Evolutionary conservation across 2,888 invertebrate species (phyloP).

Genomic region (Volucella zonaria): DNA sequence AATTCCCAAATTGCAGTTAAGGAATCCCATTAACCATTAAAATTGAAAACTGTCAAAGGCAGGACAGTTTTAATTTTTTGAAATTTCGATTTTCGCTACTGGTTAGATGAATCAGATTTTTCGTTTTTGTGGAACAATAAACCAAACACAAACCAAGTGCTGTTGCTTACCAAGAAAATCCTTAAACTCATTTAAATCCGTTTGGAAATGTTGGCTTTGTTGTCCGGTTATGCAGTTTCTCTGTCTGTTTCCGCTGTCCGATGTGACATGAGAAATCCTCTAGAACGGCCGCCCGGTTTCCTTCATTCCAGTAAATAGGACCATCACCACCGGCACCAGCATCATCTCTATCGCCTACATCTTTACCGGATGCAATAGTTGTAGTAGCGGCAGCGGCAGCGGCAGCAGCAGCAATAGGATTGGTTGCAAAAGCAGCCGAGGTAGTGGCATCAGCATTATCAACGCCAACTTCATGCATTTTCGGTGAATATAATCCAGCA

Average conservation of each 20-base stretch:
- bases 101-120: not conserved
- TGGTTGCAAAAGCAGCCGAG: slow-evolving; percentile 21
- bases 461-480: slow-evolving; percentile 61
- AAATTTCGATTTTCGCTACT: too few species aligned
- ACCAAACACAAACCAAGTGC: slow-evolving; percentile 9
- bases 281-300: slow-evolving; percentile 19
- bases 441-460: slow-evolving; percentile 47
- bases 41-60: too few species aligned
- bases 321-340: slow-evolving; percentile 63
- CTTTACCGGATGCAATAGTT: not conserved
- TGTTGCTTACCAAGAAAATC: slow-evolving; percentile 63
- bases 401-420: slow-evolving; percentile 11
- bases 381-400: slow-evolving; percentile 11
- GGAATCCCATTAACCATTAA: too few species aligned
- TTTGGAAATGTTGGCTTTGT: slow-evolving; percentile 50
- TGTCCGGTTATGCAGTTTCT: slow-evolving; percentile 29
- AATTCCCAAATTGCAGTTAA: too few species aligned
- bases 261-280: slow-evolving; percentile 47
- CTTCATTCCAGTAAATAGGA: slow-evolving; percentile 49
- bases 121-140: not conserved
- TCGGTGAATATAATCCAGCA: slow-evolving; percentile 47
- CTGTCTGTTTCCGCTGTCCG: slow-evolving; percentile 40
- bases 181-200: slow-evolving; percentile 60
- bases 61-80: too few species aligned
- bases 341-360: slow-evolving; percentile 38